Base-by-base conservation (phyloP, 2,797 vertebrate species). In the Enoplosus armatus region DNA sequence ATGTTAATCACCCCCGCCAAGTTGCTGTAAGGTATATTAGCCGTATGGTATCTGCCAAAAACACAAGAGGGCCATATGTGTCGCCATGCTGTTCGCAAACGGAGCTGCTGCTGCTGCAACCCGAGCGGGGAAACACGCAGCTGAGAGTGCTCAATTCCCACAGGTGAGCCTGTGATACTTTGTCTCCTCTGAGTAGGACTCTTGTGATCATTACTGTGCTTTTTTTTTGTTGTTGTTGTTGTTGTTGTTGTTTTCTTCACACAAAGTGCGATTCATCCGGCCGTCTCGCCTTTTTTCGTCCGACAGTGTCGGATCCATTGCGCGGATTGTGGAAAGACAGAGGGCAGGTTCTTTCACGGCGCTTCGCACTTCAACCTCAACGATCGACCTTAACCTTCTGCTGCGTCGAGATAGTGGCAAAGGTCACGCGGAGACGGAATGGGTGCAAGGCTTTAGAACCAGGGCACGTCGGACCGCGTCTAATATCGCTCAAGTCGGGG, bases 391-490 rank as follows among this genome's bases (percentile, higher is more conserved):
- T 74, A 79, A 89, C 89, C 86, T 89, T 85, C 86, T 65, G 55
- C 43, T 43, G 56, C 20, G 55, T 8, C 22, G 80, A 33, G 68
- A 61, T 79, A 27, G 60, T 81, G 87, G 55, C 86, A 92, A 90
- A 90, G 86, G 88, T 87, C 80, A 90, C 8, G 6, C 31, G 31
- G 62, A 71, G 33, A 55, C 16, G 15, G 43, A 67, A 56, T 45
- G 71, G 73, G 67, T 59, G 85, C 79, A 53, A 75, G 67, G 75
- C 67, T 90, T 87, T 62, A 65, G 80, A 90, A 55, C 50, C 88
- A 47, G 63, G 15, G 85, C 89, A 92, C 89, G 90, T 92, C 76
- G 77, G 64, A n/a, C 74, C 35, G 15, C 74, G 84, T 84, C 85
- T 64, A 76, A 85, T 72, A 70, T 12, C 4, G 65, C 65, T 77